Percentiles rank a stretch among this genome's conserved stretches.
These are phyloP conservation scores for Eupristina koningsbergeri DNA, from an alignment of 1,140 invertebrate species.

Conservation along the genomic window DNA sequence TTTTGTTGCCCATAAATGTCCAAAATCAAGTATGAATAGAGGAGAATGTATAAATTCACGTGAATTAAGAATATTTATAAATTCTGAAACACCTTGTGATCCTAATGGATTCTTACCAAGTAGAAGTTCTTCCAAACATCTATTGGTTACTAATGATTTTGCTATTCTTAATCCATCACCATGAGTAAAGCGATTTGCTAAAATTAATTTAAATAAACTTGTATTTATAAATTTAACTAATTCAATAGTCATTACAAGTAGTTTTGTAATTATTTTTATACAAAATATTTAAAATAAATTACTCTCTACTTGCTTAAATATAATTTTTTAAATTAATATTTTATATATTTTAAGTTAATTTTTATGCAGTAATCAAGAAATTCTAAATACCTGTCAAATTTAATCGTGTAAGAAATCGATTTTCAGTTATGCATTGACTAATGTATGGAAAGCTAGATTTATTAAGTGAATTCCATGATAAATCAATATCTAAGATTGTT, in stretches of 20 bases:
- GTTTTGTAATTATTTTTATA: too few relatives aligned
- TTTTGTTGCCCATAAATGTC: conserved; percentile 68
- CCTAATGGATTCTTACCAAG: conserved; percentile 65
- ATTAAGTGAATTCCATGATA: conserved; percentile 69
- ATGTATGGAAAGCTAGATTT: conserved; percentile 55
- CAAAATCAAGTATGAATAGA: conserved; percentile 66
- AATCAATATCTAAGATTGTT: conserved; percentile 59
- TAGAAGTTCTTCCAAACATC: conserved; percentile 56
- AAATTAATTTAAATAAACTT: not conserved
- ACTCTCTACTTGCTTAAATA: too few relatives aligned
- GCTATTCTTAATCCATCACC: conserved; percentile 57
- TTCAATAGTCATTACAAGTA: too few relatives aligned
- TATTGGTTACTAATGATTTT: conserved; percentile 59
- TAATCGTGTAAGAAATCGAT: conserved; percentile 54
- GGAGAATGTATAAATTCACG: conserved; percentile 48
- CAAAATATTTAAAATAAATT: too few relatives aligned
- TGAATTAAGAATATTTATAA: conserved; percentile 56
- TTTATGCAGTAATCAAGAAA: not conserved
- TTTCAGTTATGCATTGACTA: conserved; percentile 52
- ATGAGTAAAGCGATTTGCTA: conserved; percentile 64
- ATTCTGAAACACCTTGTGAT: conserved; percentile 54
- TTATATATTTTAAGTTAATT: not conserved
- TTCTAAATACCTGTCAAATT: conserved; percentile 60
- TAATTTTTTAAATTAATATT: too few relatives aligned
- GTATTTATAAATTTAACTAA: too few relatives aligned